Evolutionary conservation across 1,140 invertebrate species (phyloP).

Genomic region (Acromyrmex heyeri): DNA sequence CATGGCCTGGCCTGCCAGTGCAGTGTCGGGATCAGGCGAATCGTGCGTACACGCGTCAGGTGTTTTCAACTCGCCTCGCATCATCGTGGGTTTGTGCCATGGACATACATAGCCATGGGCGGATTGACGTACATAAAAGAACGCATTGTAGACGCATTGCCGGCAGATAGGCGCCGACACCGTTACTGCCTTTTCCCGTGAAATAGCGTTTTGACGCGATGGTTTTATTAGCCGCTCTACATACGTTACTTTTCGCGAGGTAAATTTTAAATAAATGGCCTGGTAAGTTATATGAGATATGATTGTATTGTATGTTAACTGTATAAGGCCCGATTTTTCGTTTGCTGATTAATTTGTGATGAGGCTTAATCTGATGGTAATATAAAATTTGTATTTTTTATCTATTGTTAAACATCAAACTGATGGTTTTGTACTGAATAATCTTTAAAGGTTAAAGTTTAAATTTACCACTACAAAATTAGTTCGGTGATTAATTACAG

Average conservation of each 20-base stretch:
- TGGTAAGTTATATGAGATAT: neutral
- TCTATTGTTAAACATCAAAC: too few relatives aligned
- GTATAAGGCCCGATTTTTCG: too few relatives aligned
- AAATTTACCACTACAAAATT: too few relatives aligned
- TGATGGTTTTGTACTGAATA: too few relatives aligned
- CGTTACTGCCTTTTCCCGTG: slow-evolving; percentile 12
- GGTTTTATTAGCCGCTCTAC: slow-evolving; percentile 41
- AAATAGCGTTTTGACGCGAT: slow-evolving; percentile 36
- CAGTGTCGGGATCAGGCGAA: slow-evolving; percentile 30
- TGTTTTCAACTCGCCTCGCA: slow-evolving; percentile 77
- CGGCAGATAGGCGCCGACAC: slow-evolving; percentile 23
- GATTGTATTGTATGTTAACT: neutral
- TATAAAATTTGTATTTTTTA: too few relatives aligned
- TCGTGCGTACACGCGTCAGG: slow-evolving; percentile 74
- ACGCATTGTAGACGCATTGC: slow-evolving; percentile 10
- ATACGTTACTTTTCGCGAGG: neutral
- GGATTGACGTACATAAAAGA: slow-evolving; percentile 25
- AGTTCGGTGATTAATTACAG: too few relatives aligned
- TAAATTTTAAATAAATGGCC: slow-evolving; percentile 16
- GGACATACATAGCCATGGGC: neutral
- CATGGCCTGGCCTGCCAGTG: slow-evolving; percentile 16
- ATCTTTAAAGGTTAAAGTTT: too few relatives aligned
- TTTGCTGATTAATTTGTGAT: too few relatives aligned
- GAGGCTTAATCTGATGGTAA: too few relatives aligned
- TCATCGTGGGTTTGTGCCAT: slow-evolving; percentile 62